A percentile compares a stretch with the other conserved stretches of the same genome.
Evolutionary conservation across 2,113 vertebrate genomes (phyloP).

Genomic region (human (Homo sapiens)): GRCh38 chr9:38206001-38206500

Average conservation of each 20-base stretch:
- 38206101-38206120: background rate
- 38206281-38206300: background rate
- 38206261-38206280: background rate
- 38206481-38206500: background rate
- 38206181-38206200: background rate
- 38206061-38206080: background rate
- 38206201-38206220: background rate
- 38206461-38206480: background rate
- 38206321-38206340: background rate
- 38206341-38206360: background rate
- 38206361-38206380: background rate
- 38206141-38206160: background rate
- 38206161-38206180: background rate
- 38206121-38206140: background rate
- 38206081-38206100: background rate
- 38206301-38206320: background rate
- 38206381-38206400: background rate
- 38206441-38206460: background rate
- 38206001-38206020: background rate
- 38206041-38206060: background rate
- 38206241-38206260: background rate
- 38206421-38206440: background rate
- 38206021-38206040: background rate
- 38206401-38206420: background rate
- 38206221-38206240: background rate